Base-by-base conservation (phyloP, 2,797 vertebrate species). In the Alfaro cultratus region DNA sequence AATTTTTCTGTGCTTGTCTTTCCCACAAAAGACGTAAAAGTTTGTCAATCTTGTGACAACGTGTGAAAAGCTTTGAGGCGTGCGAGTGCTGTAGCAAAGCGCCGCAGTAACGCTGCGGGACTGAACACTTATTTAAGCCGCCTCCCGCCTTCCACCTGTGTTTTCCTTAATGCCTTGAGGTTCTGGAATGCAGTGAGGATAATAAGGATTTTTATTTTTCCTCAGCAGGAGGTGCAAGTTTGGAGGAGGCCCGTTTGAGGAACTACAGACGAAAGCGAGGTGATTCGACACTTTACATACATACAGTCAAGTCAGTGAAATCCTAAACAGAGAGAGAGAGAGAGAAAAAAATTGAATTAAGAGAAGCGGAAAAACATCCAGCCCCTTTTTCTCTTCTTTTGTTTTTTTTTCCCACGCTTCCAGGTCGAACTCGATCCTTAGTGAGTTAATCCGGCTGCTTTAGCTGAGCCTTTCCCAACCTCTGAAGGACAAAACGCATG, bases 131-230 rank as follows among this genome's bases (percentile, higher is more conserved):
- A 51, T 21, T 74, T 67, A 73, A 85, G 64, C 64, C 31, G 43
- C 70, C 36, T 79, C 47, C 43, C 34, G 73, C 55, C 79, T 16
- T 74, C 74, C 73, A 80, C 80, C 70, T 80, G 60, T 67, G 13
- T 26, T 36, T 82, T 83, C 73, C 79, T 45, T 57, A 39, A 1
- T 10, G 57, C 83, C 87, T 87, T 82, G 87, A 86, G 86, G 81
- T 74, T 5, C 75, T 41, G 85, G 88, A 86, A 92, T 85, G 88
- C 82, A 79, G 75, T 75, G 9, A n/a, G 10, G 29, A 6, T 21
- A n/a, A 74, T 85, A 79, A 87, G 68, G 71, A 85, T 85, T 55
- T 78, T 68, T 82, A 72, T 86, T 80, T 80, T n/a, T 60, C 47
- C 74, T 57, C 75, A 45, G 83, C 71, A 60, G 73, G 72, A 81